Evolutionary conservation across 2,888 invertebrate genomes (phyloP), one percentile per base, ranked within the genome.

Genomic region (Heliconius erato): DNA sequence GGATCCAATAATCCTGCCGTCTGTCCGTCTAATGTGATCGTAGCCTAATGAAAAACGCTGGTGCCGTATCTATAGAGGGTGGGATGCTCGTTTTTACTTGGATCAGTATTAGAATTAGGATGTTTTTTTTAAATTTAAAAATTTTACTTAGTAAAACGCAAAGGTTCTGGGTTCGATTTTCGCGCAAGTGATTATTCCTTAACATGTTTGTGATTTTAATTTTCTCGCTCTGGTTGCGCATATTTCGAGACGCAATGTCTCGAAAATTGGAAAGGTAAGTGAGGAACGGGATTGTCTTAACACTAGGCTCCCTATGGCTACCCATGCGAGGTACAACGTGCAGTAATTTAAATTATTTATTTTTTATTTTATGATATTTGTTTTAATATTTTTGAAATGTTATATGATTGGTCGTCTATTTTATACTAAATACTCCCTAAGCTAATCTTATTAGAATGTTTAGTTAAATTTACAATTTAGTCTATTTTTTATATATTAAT

Each of bases 21-120:
- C 95, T 95, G 95, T 95, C 95, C 94, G 93, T 92, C 95, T 95
- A 95, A 95, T 95, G 95, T 95, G 95, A 95, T 95, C 95, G 94
- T 89, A 93, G 92, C 94, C 95, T 95, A 95, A 95, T 96, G 95
- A 95, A 96, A 96, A 95, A 95, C 94, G 93, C 90, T 92, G 80
- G 80, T 32, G 81, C 81, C 85, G 23, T 65, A 91, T 90, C 84
- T 88, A 89, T 94, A 95, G 94, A 28, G 40, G 32, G 4, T 65
- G 59, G 12, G 28, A 63, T 59, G 63, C n/a, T 49, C 28, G 40
- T 80, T 67, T 74, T 32, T 67, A 67, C 16, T 67, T 67, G 67
- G 28, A 28, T 67, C 28, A 12, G 28, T 28, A 28, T 16, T 28
- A 63, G 54, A 54, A 54, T 35, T 40, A 26, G n/a, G 19, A 77